Base-by-base conservation (phyloP, 2,888 invertebrate genomes). In the Calephelis perditalis region DNA sequence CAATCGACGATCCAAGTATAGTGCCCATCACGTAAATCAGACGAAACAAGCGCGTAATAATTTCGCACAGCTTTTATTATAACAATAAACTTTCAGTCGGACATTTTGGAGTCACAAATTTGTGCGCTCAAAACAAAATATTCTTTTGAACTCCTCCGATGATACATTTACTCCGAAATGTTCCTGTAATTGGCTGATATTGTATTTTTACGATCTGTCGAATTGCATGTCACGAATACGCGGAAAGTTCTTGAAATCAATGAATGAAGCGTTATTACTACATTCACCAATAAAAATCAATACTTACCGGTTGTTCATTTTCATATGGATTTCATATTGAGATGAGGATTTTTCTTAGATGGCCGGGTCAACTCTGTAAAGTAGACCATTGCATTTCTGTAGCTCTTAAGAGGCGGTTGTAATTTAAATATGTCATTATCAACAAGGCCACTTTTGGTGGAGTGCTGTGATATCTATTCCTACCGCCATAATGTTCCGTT, bases 41-140 rank as follows among this genome's bases (percentile, higher is more conserved):
- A 64, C 60, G 66, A 62, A 77, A 74, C 75, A 75, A 77, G 75
- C 76, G 74, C 74, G 75, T 75, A 79, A 84, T 79, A 79, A 82
- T 77, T 81, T 77, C 62, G 71, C 70, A 62, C 62, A 71, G 76
- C 78, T 76, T 84, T 85, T 85, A 83, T 82, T 76, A 78, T 75
- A 79, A 83, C 80, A 81, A 84, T 85, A 84, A 84, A 83, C 69
- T 73, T 72, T 68, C 63, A 66, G 63, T 67, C 63, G 65, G 79
- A 79, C 77, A 70, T 80, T 81, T 79, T 78, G 73, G 75, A 75
- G 65, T 73, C 80, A 74, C 78, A 79, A 79, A 80, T 82, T 79
- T 73, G 71, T 72, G 69, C 61, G 71, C 67, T 70, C 73, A 70
- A 77, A 81, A 79, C 80, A 79, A 77, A 75, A 75, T 73, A 71